Evolutionary conservation across 2,888 invertebrate species (phyloP).

Genomic region (Atethmia centrago): DNA sequence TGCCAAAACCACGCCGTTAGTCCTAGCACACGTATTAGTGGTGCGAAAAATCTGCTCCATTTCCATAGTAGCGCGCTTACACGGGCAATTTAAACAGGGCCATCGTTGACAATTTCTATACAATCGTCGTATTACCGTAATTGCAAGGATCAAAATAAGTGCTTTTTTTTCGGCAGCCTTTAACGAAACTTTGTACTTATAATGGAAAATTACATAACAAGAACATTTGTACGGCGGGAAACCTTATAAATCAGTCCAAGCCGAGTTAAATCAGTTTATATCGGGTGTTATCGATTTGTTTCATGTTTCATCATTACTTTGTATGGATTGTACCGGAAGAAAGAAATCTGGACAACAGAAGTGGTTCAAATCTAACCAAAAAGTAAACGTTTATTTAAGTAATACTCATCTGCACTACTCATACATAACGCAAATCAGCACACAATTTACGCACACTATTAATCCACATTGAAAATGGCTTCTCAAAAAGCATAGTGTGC

Average conservation of each 20-base stretch:
- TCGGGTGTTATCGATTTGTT: neutral
- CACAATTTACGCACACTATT: too few relatives aligned
- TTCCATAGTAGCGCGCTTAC: neutral
- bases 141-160: neutral
- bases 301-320: too few relatives aligned
- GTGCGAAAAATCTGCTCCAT: neutral
- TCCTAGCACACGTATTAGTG: neutral
- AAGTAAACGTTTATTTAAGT: neutral
- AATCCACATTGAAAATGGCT: neutral
- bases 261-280: neutral
- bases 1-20: slow-evolving; percentile 64
- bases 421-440: neutral
- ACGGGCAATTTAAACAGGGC: neutral
- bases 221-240: neutral
- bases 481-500: neutral
- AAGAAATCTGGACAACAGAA: neutral
- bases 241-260: neutral
- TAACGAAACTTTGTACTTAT: neutral
- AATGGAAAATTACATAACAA: neutral
- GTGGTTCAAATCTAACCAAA: neutral
- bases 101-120: neutral
- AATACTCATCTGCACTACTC: too few relatives aligned
- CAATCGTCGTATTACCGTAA: neutral
- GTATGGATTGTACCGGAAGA: neutral
- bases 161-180: neutral